Conservation (phyloP, 2,888 invertebrate species). For the Eupithecia inturbata region DNA sequence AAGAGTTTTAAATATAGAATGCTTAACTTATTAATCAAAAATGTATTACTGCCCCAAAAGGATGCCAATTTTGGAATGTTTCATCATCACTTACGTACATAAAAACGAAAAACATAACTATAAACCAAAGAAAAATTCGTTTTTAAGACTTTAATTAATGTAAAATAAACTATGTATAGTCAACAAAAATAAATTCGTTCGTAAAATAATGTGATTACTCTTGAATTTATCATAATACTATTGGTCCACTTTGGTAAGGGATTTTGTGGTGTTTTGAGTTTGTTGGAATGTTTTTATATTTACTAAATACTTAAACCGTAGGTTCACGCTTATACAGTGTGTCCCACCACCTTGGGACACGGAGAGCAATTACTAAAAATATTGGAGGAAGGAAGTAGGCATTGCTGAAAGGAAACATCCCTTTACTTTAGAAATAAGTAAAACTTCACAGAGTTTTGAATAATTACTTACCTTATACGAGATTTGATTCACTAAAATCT, state of each 20-base stretch:
- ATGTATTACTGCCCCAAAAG: slow-evolving; percentile 2
- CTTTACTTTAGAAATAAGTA: too few species aligned
- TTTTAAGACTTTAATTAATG: slow-evolving; percentile 1
- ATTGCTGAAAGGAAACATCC: too few species aligned
- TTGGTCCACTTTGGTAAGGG: slow-evolving; percentile 23
- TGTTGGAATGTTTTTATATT: neutral
- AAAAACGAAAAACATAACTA: slow-evolving; percentile 1
- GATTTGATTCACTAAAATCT: too few species aligned
- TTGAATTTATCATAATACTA: slow-evolving; percentile 11
- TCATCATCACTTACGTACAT: neutral
- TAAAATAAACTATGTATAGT: slow-evolving; percentile 10
- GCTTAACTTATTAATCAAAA: neutral
- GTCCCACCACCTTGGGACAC: too few species aligned
- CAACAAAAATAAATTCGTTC: slow-evolving; percentile 6
- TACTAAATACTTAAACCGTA: neutral
- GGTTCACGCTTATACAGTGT: neutral
- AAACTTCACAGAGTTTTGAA: too few species aligned
- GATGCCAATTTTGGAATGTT: slow-evolving; percentile 21
- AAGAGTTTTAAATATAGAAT: neutral
- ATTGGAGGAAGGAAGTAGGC: too few species aligned
- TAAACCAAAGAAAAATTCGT: neutral
- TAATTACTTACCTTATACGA: too few species aligned
- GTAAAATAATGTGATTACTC: neutral
- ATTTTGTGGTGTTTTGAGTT: slow-evolving; percentile 2
- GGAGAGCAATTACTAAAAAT: too few species aligned